These are phyloP conservation scores for Anabas testudineus DNA, from an alignment of 2,797 vertebrate genomes.

Conservation along the genomic window DNA sequence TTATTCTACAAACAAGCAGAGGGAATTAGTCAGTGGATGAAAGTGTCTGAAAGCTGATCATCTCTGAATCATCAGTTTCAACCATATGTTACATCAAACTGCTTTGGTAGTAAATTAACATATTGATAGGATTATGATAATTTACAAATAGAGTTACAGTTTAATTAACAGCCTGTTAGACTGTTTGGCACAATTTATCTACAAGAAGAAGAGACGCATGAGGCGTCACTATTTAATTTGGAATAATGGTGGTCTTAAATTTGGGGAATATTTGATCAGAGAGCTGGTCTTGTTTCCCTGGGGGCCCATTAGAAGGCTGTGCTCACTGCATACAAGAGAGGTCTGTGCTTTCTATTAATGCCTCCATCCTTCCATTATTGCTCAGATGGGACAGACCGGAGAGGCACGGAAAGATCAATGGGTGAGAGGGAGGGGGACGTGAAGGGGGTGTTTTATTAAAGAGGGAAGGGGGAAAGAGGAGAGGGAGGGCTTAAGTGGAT, in stretches of 20 bases:
- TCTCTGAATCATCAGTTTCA: slow-evolving; percentile 21
- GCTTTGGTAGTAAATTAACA: slow-evolving; percentile 22
- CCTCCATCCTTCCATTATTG: slow-evolving; percentile 61
- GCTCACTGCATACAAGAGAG: slow-evolving; percentile 50
- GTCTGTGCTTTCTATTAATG: slow-evolving; percentile 61
- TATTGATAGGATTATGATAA: slow-evolving; percentile 43
- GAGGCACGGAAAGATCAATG: slow-evolving; percentile 18
- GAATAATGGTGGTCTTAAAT: slow-evolving; percentile 62
- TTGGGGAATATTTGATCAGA: slow-evolving; percentile 74
- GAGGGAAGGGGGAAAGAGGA: slow-evolving; percentile 10
- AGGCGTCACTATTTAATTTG: slow-evolving; percentile 66
- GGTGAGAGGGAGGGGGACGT: slow-evolving; percentile 4
- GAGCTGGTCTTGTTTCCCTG: slow-evolving; percentile 61
- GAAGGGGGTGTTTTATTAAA: slow-evolving; percentile 36
- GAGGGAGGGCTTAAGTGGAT: slow-evolving; percentile 66
- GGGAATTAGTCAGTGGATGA: background rate
- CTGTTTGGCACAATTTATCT: slow-evolving; percentile 40
- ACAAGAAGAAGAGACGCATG: slow-evolving; percentile 42
- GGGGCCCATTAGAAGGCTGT: slow-evolving; percentile 59
- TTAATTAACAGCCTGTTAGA: slow-evolving; percentile 52
- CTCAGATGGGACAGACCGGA: slow-evolving; percentile 63
- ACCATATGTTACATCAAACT: background rate
- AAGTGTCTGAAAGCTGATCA: slow-evolving; percentile 15
- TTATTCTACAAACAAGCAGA: slow-evolving; percentile 31
- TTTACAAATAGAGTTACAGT: slow-evolving; percentile 46